phyloP scores from a whole-genome alignment of 2,888 invertebrate genomes.

The Ophraella communa region DNA sequence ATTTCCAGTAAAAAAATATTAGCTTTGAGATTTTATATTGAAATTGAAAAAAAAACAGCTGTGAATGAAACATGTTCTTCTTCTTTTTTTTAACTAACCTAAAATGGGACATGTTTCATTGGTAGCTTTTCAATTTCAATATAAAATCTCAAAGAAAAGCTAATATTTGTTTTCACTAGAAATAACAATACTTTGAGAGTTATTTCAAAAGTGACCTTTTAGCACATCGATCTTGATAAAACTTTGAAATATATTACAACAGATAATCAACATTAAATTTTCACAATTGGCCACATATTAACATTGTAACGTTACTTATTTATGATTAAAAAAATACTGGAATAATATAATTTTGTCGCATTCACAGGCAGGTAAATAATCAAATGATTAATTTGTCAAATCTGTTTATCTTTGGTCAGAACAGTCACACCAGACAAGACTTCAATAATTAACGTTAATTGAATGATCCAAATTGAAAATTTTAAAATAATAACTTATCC shows the following conservation, averaged over 20 bases:
- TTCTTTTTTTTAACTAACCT: too few species aligned
- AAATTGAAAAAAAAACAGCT: too few species aligned
- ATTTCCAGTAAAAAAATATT: too few species aligned
- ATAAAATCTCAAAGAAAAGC: too few species aligned
- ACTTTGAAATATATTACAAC: conserved; percentile 39
- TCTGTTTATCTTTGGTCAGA: background rate
- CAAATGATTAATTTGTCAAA: background rate
- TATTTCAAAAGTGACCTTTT: conserved; percentile 9
- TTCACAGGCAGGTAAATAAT: background rate
- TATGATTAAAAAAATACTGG: conserved; percentile 29
- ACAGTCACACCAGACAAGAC: too few species aligned
- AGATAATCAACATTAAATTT: conserved; percentile 36
- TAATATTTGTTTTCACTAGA: background rate
- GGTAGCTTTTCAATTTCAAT: too few species aligned
- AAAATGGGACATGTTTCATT: too few species aligned
- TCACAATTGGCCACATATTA: conserved; percentile 35
- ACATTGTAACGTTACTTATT: conserved; percentile 34
- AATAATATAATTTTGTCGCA: conserved; percentile 17
- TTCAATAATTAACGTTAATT: too few species aligned
- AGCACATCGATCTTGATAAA: conserved; percentile 29
- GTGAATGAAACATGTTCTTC: too few species aligned
- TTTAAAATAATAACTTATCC: too few species aligned
- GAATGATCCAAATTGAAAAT: too few species aligned
- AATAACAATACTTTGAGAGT: background rate
- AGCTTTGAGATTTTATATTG: too few species aligned